Percentiles rank a stretch among this genome's conserved stretches.
Evolutionary conservation across 2,888 invertebrate species (phyloP).

Genomic region (Orchesellides sinensis): DNA sequence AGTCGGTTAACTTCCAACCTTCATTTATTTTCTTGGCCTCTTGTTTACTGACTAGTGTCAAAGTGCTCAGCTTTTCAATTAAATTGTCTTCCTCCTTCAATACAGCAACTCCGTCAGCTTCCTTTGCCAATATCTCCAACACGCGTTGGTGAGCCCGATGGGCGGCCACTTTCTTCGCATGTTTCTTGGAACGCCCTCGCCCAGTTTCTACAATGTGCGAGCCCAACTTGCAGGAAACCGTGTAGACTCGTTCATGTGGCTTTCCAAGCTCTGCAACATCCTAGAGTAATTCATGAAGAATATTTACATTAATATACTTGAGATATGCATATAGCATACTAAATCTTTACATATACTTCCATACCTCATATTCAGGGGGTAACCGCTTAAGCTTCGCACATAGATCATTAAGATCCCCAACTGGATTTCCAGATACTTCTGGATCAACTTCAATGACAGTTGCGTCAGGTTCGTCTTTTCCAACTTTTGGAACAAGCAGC

Average conservation of each 20-base stretch:
- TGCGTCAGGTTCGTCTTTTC: conserved; percentile 43
- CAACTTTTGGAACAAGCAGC: conserved; percentile 52
- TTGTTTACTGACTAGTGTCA: conserved; percentile 49
- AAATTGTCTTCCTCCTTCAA: conserved; percentile 59
- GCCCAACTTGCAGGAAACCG: conserved; percentile 67
- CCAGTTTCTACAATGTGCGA: conserved; percentile 68
- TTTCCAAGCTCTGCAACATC: conserved; percentile 66
- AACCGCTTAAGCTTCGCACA: conserved; percentile 68
- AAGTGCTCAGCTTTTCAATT: conserved; percentile 43
- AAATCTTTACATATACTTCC: not conserved
- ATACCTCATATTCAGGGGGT: conserved; percentile 70
- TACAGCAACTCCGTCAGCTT: conserved; percentile 25
- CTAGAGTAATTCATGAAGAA: conserved; percentile 41
- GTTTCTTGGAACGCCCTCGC: conserved; percentile 71
- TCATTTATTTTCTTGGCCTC: conserved; percentile 53
- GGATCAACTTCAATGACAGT: conserved; percentile 63
- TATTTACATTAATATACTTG: conserved; percentile 6
- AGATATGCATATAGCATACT: not conserved
- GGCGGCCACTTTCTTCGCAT: conserved; percentile 73
- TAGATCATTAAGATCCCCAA: conserved; percentile 73
- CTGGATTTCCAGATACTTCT: conserved; percentile 72
- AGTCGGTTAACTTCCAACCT: conserved; percentile 43
- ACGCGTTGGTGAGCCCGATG: conserved; percentile 68
- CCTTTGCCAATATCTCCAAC: conserved; percentile 53
- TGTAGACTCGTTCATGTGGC: conserved; percentile 71